phyloP scores from a whole-genome alignment of 2,113 vertebrate genomes.

The Herpetotheres cachinnans region DNA sequence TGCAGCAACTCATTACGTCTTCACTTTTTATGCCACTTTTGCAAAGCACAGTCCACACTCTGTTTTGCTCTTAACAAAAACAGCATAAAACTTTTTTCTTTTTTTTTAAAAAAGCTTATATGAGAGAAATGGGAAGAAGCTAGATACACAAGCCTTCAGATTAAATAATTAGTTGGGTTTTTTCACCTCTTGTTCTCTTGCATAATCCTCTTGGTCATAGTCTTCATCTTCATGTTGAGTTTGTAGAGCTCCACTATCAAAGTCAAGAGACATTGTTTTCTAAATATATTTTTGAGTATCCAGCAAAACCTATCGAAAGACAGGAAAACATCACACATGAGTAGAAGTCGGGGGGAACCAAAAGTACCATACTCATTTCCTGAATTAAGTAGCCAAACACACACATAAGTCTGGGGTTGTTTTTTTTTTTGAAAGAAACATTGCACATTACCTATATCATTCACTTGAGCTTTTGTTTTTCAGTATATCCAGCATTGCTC shows the following conservation, averaged over 20 bases:
- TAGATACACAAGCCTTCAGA: background rate
- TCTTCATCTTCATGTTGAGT: constrained; percentile 78
- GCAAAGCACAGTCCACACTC: background rate
- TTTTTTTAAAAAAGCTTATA: background rate
- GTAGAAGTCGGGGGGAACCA: background rate
- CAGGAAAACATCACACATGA: background rate
- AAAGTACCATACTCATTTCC: background rate
- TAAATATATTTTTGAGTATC: background rate
- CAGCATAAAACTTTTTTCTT: background rate
- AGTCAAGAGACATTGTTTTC: constrained; percentile 78
- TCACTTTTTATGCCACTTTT: background rate
- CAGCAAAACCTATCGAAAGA: background rate
- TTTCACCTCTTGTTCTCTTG: constrained; percentile 80
- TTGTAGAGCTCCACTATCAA: constrained; percentile 74
- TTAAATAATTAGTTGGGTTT: background rate
- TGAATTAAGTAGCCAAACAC: background rate
- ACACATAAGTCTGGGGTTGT: too few species aligned
- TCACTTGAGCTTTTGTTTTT: background rate
- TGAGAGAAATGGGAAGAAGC: background rate
- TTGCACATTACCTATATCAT: background rate
- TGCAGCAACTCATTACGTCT: background rate
- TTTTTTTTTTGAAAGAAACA: background rate
- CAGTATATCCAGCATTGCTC: background rate
- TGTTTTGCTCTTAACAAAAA: background rate
- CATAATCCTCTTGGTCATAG: constrained; percentile 80